A percentile compares a stretch with the other conserved stretches of the same genome.
These are phyloP conservation scores for Tetragonisca angustula DNA, from an alignment of 2,888 invertebrate genomes.

Conservation along the genomic window DNA sequence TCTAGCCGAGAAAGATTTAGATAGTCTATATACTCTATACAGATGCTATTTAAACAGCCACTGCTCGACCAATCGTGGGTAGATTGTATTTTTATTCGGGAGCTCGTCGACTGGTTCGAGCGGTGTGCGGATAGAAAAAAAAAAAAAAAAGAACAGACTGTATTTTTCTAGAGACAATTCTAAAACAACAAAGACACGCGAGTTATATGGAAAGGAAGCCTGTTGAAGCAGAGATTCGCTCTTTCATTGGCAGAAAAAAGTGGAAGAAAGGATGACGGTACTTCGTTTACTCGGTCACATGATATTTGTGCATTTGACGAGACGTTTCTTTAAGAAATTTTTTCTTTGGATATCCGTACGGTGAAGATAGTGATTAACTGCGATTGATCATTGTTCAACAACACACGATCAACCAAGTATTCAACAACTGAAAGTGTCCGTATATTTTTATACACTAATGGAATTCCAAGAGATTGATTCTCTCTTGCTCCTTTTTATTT, in stretches of 20 bases:
- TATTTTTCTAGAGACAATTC: constrained; percentile 77
- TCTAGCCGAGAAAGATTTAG: constrained; percentile 51
- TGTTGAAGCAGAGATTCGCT: constrained; percentile 2
- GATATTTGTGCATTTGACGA: not conserved
- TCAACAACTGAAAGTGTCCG: not conserved
- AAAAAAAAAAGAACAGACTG: constrained; percentile 64
- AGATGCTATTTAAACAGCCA: constrained; percentile 49
- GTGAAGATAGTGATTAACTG: too few relatives aligned
- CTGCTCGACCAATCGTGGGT: constrained; percentile 24
- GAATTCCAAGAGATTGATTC: not conserved
- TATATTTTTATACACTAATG: not conserved
- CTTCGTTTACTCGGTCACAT: not conserved
- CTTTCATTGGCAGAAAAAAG: constrained; percentile 37
- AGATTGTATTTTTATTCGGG: constrained; percentile 48
- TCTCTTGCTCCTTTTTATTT: not conserved
- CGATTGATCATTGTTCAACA: too few relatives aligned
- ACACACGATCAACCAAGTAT: not conserved
- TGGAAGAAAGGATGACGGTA: not conserved
- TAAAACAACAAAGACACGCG: constrained; percentile 26
- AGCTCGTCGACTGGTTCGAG: constrained; percentile 31
- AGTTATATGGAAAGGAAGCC: constrained; percentile 5
- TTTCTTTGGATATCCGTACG: not conserved
- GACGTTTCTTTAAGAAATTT: not conserved
- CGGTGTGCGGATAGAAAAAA: constrained; percentile 40
- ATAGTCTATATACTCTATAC: constrained; percentile 54